Evolutionary conservation across 2,888 invertebrate species (phyloP).

Genomic region (Dryocosmus kuriphilus): DNA sequence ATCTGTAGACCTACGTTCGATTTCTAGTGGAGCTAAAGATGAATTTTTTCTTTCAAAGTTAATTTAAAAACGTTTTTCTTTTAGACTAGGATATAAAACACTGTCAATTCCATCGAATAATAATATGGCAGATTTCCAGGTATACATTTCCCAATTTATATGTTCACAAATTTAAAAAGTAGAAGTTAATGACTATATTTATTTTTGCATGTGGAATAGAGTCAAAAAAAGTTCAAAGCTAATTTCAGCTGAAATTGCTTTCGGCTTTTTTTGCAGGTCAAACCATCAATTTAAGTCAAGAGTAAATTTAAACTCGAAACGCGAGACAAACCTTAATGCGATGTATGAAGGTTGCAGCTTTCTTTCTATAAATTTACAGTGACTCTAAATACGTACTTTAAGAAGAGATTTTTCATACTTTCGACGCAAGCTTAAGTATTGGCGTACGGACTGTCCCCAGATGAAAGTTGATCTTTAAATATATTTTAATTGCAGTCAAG

Average conservation of each 20-base stretch:
- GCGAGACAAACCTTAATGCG: constrained; percentile 14
- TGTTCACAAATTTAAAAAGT: background rate
- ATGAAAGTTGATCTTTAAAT: background rate
- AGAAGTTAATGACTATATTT: background rate
- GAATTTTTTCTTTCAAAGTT: no score
- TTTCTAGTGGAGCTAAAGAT: no score
- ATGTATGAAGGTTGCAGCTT: constrained; percentile 13
- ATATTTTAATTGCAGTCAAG: background rate
- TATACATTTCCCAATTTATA: background rate
- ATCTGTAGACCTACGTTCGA: no score
- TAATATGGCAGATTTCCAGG: no score
- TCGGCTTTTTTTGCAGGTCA: background rate
- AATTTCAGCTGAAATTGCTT: background rate
- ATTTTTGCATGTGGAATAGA: background rate
- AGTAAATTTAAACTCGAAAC: constrained; percentile 27
- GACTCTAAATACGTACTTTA: constrained; percentile 21
- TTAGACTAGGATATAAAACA: no score
- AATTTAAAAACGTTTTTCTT: no score
- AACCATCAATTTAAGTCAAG: constrained; percentile 23
- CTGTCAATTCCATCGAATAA: no score
- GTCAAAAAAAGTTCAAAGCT: background rate
- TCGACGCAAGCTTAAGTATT: background rate
- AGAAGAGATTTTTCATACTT: constrained; percentile 1
- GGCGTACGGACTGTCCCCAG: background rate
- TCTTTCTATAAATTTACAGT: constrained; percentile 27